phyloP scores from a whole-genome alignment of 1,140 invertebrate species.

The Brachionus asplanchnoidis region DNA sequence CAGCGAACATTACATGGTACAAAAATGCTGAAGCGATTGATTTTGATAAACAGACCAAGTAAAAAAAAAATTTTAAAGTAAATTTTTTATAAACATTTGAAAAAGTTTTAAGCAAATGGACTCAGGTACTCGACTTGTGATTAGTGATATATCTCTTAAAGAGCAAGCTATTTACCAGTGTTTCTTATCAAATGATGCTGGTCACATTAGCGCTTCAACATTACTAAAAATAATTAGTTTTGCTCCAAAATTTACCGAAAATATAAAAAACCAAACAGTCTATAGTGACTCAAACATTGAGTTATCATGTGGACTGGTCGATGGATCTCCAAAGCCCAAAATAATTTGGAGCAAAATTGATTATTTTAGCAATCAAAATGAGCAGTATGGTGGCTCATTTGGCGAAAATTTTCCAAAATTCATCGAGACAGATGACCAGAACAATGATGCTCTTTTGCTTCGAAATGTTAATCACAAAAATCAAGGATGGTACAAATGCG shows the following conservation, averaged over 20 bases:
- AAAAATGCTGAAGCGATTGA: constrained; percentile 34
- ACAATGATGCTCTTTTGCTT: neutral
- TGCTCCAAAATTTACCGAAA: constrained; percentile 37
- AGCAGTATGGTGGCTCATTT: neutral
- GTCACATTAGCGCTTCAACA: constrained; percentile 77
- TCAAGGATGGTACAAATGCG: constrained; percentile 35
- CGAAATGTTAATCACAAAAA: neutral
- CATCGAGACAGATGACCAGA: neutral
- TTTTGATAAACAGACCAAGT: constrained; percentile 8
- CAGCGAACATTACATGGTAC: constrained; percentile 38
- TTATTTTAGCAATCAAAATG: neutral
- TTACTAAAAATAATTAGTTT: constrained; percentile 87
- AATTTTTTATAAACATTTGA: neutral
- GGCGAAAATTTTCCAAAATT: neutral
- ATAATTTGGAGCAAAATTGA: constrained; percentile 29
- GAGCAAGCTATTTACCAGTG: constrained; percentile 94
- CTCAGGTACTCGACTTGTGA: constrained; percentile 49
- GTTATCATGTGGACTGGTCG: constrained; percentile 13
- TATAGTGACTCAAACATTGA: constrained; percentile 33
- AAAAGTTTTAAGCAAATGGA: neutral
- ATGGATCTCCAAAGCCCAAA: constrained; percentile 33
- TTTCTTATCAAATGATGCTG: constrained; percentile 78
- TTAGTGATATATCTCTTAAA: constrained; percentile 73
- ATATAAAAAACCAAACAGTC: constrained; percentile 21
- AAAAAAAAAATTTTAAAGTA: neutral